Base-by-base conservation (phyloP, 2,113 vertebrate genomes). In the Ochotona curzoniae region DNA sequence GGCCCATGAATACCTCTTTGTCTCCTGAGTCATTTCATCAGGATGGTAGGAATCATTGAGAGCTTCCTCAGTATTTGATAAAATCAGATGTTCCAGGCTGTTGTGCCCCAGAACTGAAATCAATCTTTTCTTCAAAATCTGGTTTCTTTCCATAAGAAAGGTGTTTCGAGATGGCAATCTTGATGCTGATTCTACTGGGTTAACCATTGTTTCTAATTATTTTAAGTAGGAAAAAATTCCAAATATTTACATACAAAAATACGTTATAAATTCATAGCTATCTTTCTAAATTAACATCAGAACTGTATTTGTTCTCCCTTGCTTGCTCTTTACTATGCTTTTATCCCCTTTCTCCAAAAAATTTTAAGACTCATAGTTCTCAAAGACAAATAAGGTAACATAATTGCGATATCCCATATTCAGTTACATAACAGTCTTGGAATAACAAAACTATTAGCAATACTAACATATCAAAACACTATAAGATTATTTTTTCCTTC, bases 121-220 rank as follows among this genome's bases (percentile, higher is more conserved):
- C 21, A 32, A 11, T 73, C 49, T 61, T 91, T 83, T 86, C 47
- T 71, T 23, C 2, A 67, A 70, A 54, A 25, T 4, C 7, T 17
- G 13, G 7, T 74, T 93, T 84, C 26, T 66, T 91, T 69, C 38
- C 49, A 12, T 76, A 15, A 89, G 51, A 89, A 71, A 21, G 3
- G 1, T 35, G 61, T 74, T 71, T 66, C 13, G 78, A 44, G 28
- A 81, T 32, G 81, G 60, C 1, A 60, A 64, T 54, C 35, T 54
- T 32, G 7, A 44, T 47, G 11, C 8, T 78, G 23, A 82, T 83
- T 79, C 23, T 89, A 69, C 30, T n/a, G 44, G 4, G 44, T 69
- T 67, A 61, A 28, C 49, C 49, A 88, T 80, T 61, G n/a, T 93
- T 87, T 79, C 49, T 71, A 86, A 93, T 9, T 57, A 20, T 49